Conservation (phyloP, 2,888 invertebrate species). For the Clanis bilineata region DNA sequence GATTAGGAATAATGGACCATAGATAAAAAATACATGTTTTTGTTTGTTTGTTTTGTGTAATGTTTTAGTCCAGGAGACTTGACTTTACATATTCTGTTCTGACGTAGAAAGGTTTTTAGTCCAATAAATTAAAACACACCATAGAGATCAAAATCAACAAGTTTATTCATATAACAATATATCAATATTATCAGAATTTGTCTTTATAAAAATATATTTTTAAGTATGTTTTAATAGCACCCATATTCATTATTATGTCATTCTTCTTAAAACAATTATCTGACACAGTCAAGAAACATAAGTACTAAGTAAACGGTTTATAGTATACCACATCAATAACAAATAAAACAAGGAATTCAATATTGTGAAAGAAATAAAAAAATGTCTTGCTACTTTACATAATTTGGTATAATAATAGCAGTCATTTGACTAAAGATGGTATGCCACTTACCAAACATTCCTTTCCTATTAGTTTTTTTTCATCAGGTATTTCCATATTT, state of each 20-base stretch:
- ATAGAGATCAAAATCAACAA: slow-evolving; percentile 29
- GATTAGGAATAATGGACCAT: too few species aligned
- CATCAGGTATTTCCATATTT: too few species aligned
- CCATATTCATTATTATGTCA: slow-evolving; percentile 40
- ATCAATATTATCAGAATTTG: slow-evolving; percentile 17
- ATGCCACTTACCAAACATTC: too few species aligned
- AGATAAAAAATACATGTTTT: too few species aligned
- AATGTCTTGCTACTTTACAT: background rate
- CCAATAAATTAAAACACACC: background rate
- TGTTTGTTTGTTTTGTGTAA: too few species aligned
- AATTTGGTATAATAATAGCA: background rate
- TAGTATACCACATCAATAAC: background rate
- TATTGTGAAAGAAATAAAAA: background rate
- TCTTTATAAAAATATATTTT: slow-evolving; percentile 38
- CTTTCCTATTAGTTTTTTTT: too few species aligned
- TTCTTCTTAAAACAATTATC: slow-evolving; percentile 33
- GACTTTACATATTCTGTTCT: too few species aligned
- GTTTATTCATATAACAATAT: slow-evolving; percentile 31
- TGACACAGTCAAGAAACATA: slow-evolving; percentile 19
- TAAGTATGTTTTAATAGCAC: slow-evolving; percentile 42
- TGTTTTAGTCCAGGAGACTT: too few species aligned
- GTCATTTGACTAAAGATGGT: too few species aligned
- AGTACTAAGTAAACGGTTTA: background rate
- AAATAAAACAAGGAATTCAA: background rate
- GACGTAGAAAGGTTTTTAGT: background rate